These are phyloP conservation scores for Cepaea nemoralis DNA, from an alignment of 1,140 invertebrate species.

Conservation along the genomic window DNA sequence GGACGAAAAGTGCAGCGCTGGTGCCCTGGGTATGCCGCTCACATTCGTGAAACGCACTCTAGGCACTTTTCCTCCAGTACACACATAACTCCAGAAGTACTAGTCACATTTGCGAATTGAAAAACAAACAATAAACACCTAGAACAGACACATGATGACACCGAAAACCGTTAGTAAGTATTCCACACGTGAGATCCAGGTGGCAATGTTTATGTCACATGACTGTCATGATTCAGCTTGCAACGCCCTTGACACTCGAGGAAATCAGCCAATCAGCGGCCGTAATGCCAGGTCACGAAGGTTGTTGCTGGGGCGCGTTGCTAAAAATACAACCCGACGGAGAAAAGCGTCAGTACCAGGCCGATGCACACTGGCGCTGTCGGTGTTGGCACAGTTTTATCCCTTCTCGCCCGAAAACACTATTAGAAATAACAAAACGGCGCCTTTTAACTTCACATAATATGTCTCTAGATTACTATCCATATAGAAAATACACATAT, in stretches of 20 bases:
- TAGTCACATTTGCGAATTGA: background rate
- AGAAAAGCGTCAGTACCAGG: conserved; percentile 29
- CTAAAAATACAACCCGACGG: conserved; percentile 45
- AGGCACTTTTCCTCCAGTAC: background rate
- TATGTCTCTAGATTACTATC: no score
- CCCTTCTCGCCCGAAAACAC: no score
- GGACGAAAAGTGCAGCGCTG: conserved; percentile 12
- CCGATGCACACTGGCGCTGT: conserved; percentile 33
- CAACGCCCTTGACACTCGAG: conserved; percentile 41
- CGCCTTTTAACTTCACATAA: no score
- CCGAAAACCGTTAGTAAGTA: background rate
- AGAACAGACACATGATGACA: background rate
- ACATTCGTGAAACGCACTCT: background rate
- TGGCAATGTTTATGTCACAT: conserved; percentile 54
- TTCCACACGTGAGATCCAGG: conserved; percentile 49
- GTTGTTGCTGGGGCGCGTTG: conserved; percentile 49
- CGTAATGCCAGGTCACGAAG: conserved; percentile 43
- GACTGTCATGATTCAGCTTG: conserved; percentile 51
- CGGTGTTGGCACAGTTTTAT: background rate
- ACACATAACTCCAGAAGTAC: background rate
- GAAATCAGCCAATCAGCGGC: conserved; percentile 41
- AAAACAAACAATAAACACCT: background rate
- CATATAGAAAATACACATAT: background rate
- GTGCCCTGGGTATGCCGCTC: background rate
- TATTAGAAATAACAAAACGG: no score